These are phyloP conservation scores for Borostomias antarcticus DNA, from an alignment of 2,797 vertebrate species.

Conservation along the genomic window DNA sequence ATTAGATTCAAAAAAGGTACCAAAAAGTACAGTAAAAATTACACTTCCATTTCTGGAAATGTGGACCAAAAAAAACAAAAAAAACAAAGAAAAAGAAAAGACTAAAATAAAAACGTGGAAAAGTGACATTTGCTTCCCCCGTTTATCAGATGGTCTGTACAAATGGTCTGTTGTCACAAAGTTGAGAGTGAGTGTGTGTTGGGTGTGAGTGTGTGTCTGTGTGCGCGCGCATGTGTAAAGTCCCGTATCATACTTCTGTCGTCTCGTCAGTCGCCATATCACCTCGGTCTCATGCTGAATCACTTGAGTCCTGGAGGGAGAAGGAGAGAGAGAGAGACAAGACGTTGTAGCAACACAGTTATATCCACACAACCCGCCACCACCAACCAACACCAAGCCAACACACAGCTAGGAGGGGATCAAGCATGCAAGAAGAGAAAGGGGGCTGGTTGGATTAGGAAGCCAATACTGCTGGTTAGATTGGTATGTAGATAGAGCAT, in stretches of 20 bases:
- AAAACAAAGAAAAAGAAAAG: constrained; percentile 89
- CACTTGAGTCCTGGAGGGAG: constrained; percentile 62
- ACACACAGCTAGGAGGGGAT: neutral
- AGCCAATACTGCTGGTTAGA: constrained; percentile 17
- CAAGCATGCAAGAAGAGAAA: constrained; percentile 15
- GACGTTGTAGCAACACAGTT: constrained; percentile 3
- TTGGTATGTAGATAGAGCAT: constrained; percentile 3
- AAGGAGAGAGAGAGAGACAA: constrained; percentile 3
- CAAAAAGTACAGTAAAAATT: constrained; percentile 99
- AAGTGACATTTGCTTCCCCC: constrained; percentile 92
- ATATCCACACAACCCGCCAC: constrained; percentile 5
- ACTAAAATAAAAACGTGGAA: constrained; percentile 89
- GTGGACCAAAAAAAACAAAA: constrained; percentile 84
- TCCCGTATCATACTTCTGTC: constrained; percentile 54
- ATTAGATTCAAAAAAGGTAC: constrained; percentile 99
- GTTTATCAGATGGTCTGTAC: constrained; percentile 89
- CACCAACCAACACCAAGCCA: constrained; percentile 6
- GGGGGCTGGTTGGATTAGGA: constrained; percentile 9
- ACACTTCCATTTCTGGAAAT: constrained; percentile 99
- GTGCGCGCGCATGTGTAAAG: constrained; percentile 62
- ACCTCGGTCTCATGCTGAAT: constrained; percentile 46
- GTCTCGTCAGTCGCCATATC: constrained; percentile 31
- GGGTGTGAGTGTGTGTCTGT: constrained; percentile 79
- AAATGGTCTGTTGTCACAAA: constrained; percentile 86
- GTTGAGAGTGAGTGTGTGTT: constrained; percentile 20